Base-by-base conservation (phyloP, 1,140 invertebrate species). In the Myzus persicae region DNA sequence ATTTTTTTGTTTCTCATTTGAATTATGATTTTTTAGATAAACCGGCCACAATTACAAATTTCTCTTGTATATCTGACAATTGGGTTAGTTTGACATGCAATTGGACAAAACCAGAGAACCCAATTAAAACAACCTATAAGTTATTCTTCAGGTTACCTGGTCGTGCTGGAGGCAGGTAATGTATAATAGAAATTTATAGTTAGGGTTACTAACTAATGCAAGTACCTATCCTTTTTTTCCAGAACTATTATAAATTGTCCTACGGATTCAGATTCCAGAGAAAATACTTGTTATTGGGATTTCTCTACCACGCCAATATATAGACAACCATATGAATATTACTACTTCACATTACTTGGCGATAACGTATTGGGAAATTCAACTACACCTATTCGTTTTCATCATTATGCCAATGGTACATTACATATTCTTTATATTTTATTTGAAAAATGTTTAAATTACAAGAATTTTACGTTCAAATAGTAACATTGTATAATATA, bases 1-100 rank as follows among this genome's bases (percentile, higher is more conserved):
- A 38, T 87, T 42, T 7, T 31, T 11, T 87, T 2, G 40, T 42
- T 89, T 89, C 44, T 88, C 20, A 38, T 20, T 46, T 2, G 5
- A 48, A 22, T 36, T 24, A 31, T 82, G 31, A 6, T 59, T 90
- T 91, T 46, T 93, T 46, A 93, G 93, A 93, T 67, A 92, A 93
- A 38, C 94, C 82, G 95, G 95, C 94, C 96, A 97, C 31, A 94
- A 95, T 91, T 94, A 95, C 94, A 22, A 96, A 97, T 94, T 97
- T 97, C 94, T 95, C 94, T 18, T 97, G 97, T 94, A 94, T 96
- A 36, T 97, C 96, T n/a, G 94, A 96, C 59, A 97, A 97, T 94
- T 96, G 96, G 95, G 95, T 97, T 91, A 96, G 96, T 93, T 94
- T 97, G 48, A 96, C 95, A 6, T 97, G 97, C 94, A 95, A 96